These are phyloP conservation scores for Nesoenas mayeri DNA, from an alignment of 2,113 vertebrate genomes.

Conservation along the genomic window DNA sequence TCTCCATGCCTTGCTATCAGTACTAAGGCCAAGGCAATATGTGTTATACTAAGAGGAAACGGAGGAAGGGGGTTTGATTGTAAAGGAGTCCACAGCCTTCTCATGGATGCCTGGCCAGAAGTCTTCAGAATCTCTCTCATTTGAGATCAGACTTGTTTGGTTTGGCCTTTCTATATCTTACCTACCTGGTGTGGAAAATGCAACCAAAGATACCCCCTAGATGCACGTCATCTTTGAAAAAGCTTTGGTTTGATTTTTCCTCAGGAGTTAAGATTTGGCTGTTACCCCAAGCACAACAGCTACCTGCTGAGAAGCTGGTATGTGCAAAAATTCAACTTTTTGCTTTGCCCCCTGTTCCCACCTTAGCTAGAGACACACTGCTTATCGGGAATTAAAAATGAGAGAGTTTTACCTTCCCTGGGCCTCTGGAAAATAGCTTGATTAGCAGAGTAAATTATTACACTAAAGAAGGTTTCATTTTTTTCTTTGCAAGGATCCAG, in stretches of 20 bases:
- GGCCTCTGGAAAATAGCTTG: neutral
- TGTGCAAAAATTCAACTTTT: neutral
- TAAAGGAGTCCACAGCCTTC: neutral
- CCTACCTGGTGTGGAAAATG: neutral
- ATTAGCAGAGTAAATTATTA: slow-evolving; percentile 34
- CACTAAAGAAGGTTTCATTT: neutral
- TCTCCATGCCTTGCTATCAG: neutral
- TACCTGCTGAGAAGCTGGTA: neutral
- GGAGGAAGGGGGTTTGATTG: neutral
- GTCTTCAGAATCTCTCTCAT: neutral
- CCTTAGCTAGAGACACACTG: neutral
- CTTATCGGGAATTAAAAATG: neutral
- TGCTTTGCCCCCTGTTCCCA: neutral
- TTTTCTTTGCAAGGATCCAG: neutral
- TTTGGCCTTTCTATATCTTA: neutral
- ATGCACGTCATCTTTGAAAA: neutral
- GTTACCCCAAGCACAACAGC: neutral
- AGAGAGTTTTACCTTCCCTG: neutral
- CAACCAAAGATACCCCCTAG: neutral
- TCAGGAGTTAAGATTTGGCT: neutral
- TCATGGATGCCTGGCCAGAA: neutral
- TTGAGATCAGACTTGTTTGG: neutral
- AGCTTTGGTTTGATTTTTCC: neutral
- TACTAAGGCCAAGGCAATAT: neutral
- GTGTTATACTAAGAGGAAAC: neutral